Percentiles rank a stretch among this genome's conserved stretches.
Evolutionary conservation across 2,888 invertebrate genomes (phyloP).

Genomic region (Hemistola chrysoprasaria): DNA sequence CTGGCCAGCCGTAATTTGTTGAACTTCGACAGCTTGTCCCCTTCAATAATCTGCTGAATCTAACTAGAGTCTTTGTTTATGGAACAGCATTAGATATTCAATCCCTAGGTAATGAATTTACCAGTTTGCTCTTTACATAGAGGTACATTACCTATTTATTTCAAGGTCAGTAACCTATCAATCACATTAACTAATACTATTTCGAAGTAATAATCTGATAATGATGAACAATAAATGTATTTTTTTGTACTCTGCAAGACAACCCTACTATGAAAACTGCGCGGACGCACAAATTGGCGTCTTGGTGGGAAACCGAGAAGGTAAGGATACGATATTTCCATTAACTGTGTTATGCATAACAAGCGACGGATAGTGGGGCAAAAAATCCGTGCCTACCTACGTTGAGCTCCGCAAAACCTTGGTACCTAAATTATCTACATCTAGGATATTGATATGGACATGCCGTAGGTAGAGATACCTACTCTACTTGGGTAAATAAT

Average conservation of each 20-base stretch:
- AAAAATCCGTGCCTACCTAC: slow-evolving; percentile 31
- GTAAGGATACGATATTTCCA: slow-evolving; percentile 60
- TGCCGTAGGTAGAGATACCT: no score
- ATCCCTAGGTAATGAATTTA: no score
- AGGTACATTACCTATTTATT: no score
- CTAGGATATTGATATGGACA: slow-evolving; percentile 23
- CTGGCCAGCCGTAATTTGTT: slow-evolving; percentile 8
- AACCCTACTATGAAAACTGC: slow-evolving; percentile 34
- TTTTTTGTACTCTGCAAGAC: not conserved
- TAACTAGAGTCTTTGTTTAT: not conserved
- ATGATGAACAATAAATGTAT: no score
- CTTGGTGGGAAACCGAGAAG: slow-evolving; percentile 58
- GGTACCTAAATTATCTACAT: slow-evolving; percentile 46
- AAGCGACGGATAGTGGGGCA: slow-evolving; percentile 44
- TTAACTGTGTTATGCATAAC: slow-evolving; percentile 57
- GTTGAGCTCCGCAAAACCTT: slow-evolving; percentile 43
- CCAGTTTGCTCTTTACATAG: no score
- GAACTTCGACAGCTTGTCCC: slow-evolving; percentile 11
- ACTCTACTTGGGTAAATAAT: no score
- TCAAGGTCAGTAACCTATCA: no score
- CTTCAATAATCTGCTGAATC: not conserved
- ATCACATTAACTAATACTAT: no score
- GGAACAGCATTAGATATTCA: no score
- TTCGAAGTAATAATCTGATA: no score
- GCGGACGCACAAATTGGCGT: slow-evolving; percentile 76